Percentiles rank a stretch among this genome's conserved stretches.
Evolutionary conservation across 2,113 vertebrate genomes (phyloP).

Genomic region (Climacteris rufus): DNA sequence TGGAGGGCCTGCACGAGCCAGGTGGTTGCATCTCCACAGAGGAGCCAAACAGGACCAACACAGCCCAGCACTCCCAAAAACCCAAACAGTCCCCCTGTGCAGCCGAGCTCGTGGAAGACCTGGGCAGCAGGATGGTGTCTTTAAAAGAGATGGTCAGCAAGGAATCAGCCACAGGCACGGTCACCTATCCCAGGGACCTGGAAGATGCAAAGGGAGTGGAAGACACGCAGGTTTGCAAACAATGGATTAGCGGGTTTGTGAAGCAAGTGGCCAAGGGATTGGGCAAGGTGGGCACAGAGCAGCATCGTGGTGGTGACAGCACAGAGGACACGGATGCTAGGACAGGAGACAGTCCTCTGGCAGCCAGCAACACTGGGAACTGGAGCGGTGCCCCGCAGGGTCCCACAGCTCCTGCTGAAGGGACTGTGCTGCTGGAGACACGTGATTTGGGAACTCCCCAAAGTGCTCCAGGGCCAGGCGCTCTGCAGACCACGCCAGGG

Average conservation of each 20-base stretch:
- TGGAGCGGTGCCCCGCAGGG: rapidly evolving
- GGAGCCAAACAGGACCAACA: neutral
- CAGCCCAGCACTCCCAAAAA: neutral
- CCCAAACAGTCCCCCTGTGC: neutral
- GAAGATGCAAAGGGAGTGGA: neutral
- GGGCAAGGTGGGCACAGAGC: neutral
- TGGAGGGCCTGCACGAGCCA: neutral
- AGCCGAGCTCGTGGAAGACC: neutral
- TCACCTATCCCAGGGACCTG: neutral
- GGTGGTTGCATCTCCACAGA: neutral
- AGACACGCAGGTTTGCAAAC: neutral
- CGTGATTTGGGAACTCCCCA: neutral
- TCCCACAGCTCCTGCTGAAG: neutral
- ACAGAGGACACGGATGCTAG: neutral
- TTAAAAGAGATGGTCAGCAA: neutral
- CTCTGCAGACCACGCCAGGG: rapidly evolving
- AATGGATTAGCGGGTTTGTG: neutral
- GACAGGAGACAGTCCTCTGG: neutral
- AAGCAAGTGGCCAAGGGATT: neutral
- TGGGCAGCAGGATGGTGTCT: neutral
- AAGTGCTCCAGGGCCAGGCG: neutral
- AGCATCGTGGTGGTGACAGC: neutral
- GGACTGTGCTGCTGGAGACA: neutral
- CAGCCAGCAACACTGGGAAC: rapidly evolving
- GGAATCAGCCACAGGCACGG: neutral